phyloP scores from a whole-genome alignment of 2,888 invertebrate genomes.

The Phyllotreta cruciferae region DNA sequence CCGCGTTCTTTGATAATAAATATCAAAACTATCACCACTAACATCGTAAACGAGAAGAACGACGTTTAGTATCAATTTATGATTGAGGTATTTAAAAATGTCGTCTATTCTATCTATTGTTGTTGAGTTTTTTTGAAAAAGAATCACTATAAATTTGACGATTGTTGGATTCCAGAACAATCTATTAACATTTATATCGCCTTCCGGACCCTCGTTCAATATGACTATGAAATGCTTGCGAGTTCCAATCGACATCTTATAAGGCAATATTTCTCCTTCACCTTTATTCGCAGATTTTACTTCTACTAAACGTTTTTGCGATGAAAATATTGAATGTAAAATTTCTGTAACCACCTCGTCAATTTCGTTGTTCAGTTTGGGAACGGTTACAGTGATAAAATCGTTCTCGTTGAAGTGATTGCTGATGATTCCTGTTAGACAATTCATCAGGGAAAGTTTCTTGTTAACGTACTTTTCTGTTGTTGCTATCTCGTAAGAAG shows the following conservation, averaged over 20 bases:
- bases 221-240: background rate
- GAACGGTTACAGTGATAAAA: background rate
- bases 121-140: conserved; percentile 5
- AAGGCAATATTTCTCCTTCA: background rate
- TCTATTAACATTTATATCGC: background rate
- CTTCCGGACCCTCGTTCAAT: background rate
- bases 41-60: conserved; percentile 2
- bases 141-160: conserved; percentile 2
- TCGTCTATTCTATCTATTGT: background rate
- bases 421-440: background rate
- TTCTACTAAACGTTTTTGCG: conserved; percentile 2
- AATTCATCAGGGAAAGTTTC: background rate
- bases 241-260: background rate
- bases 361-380: background rate
- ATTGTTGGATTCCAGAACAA: background rate
- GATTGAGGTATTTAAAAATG: background rate
- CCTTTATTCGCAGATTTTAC: background rate
- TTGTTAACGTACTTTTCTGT: too few relatives aligned
- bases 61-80: background rate
- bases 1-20: background rate
- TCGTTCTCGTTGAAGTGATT: background rate
- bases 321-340: background rate
- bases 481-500: too few relatives aligned
- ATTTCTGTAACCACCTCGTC: background rate
- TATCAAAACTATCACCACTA: background rate